A percentile compares a stretch with the other conserved stretches of the same genome.
These are phyloP conservation scores for Mythimna ferrago DNA, from an alignment of 2,888 invertebrate genomes.

Conservation along the genomic window DNA sequence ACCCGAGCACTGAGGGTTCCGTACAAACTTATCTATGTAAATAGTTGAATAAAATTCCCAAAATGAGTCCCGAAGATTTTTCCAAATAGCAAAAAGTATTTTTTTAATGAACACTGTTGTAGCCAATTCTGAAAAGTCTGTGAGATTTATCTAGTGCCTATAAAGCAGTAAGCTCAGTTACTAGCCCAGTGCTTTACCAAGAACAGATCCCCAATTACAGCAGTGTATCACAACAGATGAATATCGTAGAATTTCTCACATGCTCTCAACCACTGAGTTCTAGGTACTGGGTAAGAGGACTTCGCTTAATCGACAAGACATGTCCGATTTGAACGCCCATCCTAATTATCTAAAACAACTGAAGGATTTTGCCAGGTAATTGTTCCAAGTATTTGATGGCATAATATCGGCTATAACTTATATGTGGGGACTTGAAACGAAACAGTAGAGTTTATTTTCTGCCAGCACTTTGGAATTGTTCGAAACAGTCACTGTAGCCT, in stretches of 20 bases:
- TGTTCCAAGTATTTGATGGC: not conserved
- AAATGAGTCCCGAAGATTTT: no score
- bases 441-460: not conserved
- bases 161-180: not conserved
- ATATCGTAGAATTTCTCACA: conserved; percentile 33
- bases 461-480: no score
- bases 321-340: conserved; percentile 21
- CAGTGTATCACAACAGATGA: conserved; percentile 2
- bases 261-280: conserved; percentile 12
- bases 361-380: conserved; percentile 12
- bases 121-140: not conserved
- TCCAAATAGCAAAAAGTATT: no score
- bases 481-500: no score
- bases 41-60: no score
- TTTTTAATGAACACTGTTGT: no score
- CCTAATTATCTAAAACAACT: conserved; percentile 17
- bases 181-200: not conserved
- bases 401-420: not conserved
- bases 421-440: not conserved
- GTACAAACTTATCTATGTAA: no score
- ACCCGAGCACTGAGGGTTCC: no score
- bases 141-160: not conserved
- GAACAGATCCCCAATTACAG: conserved; percentile 4
- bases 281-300: conserved; percentile 19
- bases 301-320: conserved; percentile 26